Conservation (phyloP, 1,140 invertebrate species). For the Drosophila lowei region DNA sequence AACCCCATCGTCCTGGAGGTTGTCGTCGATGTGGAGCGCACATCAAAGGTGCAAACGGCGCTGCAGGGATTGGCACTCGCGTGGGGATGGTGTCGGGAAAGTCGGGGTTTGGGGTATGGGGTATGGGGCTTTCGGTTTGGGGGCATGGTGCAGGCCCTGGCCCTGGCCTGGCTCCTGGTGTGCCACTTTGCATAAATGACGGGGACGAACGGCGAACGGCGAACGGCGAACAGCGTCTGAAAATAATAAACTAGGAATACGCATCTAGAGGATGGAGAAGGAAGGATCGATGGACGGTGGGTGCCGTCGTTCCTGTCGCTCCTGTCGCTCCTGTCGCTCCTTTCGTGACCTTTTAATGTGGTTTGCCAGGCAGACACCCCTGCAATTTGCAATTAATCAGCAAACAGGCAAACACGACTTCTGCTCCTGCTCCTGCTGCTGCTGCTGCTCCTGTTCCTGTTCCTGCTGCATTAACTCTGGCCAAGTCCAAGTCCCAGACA, state of each 20-base stretch:
- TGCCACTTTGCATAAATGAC: slow-evolving; percentile 77
- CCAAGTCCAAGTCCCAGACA: slow-evolving; percentile 34
- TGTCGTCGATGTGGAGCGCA: slow-evolving; percentile 60
- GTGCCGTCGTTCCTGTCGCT: slow-evolving; percentile 9
- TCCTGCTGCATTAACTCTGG: slow-evolving; percentile 34
- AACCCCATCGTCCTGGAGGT: slow-evolving; percentile 25
- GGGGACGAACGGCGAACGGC: slow-evolving; percentile 15
- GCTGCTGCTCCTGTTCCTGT: slow-evolving; percentile 2
- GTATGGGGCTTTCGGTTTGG: neutral
- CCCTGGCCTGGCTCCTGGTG: slow-evolving; percentile 37
- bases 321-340: slow-evolving; percentile 30
- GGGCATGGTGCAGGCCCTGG: neutral
- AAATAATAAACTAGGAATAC: slow-evolving; percentile 80
- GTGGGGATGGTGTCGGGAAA: slow-evolving; percentile 5
- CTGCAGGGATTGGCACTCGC: slow-evolving; percentile 55
- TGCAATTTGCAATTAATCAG: slow-evolving; percentile 80
- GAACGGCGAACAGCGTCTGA: slow-evolving; percentile 19
- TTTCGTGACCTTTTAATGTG: slow-evolving; percentile 77
- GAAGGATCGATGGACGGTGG: slow-evolving; percentile 6
- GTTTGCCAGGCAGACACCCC: slow-evolving; percentile 75
- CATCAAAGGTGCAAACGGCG: slow-evolving; percentile 72
- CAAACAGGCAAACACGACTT: slow-evolving; percentile 56
- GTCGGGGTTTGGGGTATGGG: neutral
- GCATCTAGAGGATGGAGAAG: slow-evolving; percentile 37
- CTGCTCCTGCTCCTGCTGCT: slow-evolving; percentile 4